Conservation (phyloP, 1,140 invertebrate genomes). For the Drosophila sulfurigaster region DNA sequence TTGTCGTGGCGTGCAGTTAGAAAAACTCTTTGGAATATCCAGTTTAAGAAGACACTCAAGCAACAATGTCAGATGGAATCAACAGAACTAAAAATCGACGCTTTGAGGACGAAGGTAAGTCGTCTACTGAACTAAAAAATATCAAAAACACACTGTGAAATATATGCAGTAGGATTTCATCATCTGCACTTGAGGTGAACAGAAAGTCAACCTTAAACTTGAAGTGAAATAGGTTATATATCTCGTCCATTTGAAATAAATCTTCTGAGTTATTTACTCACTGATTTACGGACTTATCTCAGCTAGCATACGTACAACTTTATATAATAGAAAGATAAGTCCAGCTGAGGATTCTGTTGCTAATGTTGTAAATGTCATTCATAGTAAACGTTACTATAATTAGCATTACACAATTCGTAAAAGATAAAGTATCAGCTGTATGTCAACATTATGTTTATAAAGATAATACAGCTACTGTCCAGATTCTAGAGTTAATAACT, state of each 20-base stretch:
- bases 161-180: not conserved
- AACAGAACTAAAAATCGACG: conserved; percentile 67
- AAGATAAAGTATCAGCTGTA: not conserved
- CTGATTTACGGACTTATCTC: conserved; percentile 3
- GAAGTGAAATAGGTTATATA: not conserved
- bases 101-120: conserved; percentile 66
- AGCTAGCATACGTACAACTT: not conserved
- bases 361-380: not conserved
- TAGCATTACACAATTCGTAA: not conserved
- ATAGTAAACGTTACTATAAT: not conserved
- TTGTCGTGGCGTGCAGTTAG: conserved; percentile 5
- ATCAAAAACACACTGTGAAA: not conserved
- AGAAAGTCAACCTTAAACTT: conserved; percentile 29
- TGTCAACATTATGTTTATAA: not conserved
- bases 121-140: not conserved
- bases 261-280: conserved; percentile 7
- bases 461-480: not conserved
- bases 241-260: conserved; percentile 15
- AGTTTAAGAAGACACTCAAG: not conserved
- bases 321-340: not conserved
- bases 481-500: not conserved
- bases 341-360: not conserved
- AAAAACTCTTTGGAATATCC: not conserved
- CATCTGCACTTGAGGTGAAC: not conserved
- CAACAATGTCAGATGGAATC: conserved; percentile 20